Evolutionary conservation across 2,888 invertebrate species (phyloP).

Genomic region (Yponomeuta sedellus): DNA sequence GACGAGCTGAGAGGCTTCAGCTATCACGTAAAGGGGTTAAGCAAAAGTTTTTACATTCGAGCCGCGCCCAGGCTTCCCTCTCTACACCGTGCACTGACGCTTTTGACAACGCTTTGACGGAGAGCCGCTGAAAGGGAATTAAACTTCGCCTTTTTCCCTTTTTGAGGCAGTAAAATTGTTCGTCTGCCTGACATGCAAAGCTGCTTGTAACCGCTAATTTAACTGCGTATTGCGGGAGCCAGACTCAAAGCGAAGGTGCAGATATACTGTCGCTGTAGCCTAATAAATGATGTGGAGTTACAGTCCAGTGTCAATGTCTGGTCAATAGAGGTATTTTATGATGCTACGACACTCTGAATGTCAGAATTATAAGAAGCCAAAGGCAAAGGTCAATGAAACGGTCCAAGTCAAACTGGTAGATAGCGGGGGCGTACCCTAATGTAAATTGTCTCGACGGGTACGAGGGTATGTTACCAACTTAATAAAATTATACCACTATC

Average conservation of each 20-base stretch:
- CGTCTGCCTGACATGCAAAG: slow-evolving; percentile 16
- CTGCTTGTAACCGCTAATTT: slow-evolving; percentile 5
- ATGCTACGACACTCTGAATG: slow-evolving; percentile 15
- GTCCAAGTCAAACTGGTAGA: slow-evolving; percentile 37
- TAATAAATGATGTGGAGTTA: neutral
- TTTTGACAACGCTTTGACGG: slow-evolving; percentile 72
- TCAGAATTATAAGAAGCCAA: slow-evolving; percentile 32
- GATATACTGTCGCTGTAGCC: neutral
- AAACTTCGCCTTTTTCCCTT: slow-evolving; percentile 62
- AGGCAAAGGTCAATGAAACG: slow-evolving; percentile 58
- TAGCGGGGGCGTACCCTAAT: slow-evolving; percentile 39
- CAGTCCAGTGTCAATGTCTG: neutral
- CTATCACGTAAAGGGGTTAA: slow-evolving; percentile 64
- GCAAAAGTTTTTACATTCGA: slow-evolving; percentile 72
- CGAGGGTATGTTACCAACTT: slow-evolving; percentile 54
- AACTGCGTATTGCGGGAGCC: neutral
- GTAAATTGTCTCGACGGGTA: slow-evolving; percentile 54
- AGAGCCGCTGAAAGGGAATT: slow-evolving; percentile 53
- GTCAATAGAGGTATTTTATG: neutral
- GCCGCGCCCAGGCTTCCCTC: slow-evolving; percentile 55
- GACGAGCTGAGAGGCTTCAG: slow-evolving; percentile 37
- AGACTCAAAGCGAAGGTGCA: neutral
- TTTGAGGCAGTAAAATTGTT: slow-evolving; percentile 34
- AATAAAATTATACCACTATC: slow-evolving; percentile 37
- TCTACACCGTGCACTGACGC: slow-evolving; percentile 58